Evolutionary conservation across 2,888 invertebrate genomes (phyloP).

Genomic region (Mellilla xanthometata): DNA sequence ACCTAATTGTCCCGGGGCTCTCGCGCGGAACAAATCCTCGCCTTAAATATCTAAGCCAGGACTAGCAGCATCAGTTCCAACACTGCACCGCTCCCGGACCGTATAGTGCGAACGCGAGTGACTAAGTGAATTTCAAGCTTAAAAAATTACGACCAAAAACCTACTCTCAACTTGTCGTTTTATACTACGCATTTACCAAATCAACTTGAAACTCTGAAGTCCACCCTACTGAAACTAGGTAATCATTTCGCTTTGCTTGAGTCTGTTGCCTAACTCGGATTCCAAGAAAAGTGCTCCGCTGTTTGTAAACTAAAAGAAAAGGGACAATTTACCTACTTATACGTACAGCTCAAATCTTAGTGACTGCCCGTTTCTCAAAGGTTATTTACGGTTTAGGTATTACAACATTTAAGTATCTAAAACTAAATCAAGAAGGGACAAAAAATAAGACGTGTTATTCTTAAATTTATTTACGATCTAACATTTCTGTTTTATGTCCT

Average conservation of each 20-base stretch:
- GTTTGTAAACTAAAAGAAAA: neutral
- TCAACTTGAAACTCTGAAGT: constrained; percentile 4
- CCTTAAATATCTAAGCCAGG: constrained; percentile 70
- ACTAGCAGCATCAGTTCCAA: constrained; percentile 57
- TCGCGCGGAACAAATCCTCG: constrained; percentile 63
- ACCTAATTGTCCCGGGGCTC: constrained; percentile 62
- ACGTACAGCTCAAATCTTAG: no score
- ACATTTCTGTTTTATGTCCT: no score
- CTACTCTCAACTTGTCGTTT: neutral
- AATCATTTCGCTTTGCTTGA: constrained; percentile 1
- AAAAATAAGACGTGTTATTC: no score
- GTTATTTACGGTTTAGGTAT: no score
- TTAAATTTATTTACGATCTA: no score
- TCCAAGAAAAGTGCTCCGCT: neutral
- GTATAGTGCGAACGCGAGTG: constrained; percentile 36
- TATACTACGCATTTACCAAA: constrained; percentile 1
- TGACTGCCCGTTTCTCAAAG: no score
- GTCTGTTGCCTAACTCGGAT: neutral
- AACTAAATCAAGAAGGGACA: no score
- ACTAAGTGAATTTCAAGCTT: constrained; percentile 19
- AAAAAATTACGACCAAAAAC: constrained; percentile 1
- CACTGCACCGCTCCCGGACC: constrained; percentile 37
- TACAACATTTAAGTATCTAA: no score
- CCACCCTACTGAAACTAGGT: neutral
- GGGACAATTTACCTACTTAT: neutral